Evolutionary conservation across 2,888 invertebrate species (phyloP).

Genomic region (Hypercompe scribonia): DNA sequence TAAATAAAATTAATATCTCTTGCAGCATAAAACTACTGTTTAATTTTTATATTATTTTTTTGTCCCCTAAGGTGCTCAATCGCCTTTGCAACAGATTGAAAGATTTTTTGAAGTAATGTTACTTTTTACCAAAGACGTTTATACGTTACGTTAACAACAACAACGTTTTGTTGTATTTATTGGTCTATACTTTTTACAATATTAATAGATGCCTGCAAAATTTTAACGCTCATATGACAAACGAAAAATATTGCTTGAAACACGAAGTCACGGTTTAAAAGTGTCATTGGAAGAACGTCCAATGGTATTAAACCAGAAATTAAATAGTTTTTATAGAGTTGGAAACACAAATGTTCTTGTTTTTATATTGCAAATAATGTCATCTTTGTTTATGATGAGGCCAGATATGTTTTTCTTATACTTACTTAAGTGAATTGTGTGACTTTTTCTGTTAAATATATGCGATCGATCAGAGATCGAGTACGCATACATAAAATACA

Average conservation of each 20-base stretch:
- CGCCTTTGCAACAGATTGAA: not conserved
- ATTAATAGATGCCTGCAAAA: not conserved
- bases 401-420: not conserved
- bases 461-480: not conserved
- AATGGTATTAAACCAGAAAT: not conserved
- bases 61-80: not conserved
- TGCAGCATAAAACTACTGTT: not conserved
- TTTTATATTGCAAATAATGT: not conserved
- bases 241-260: not conserved
- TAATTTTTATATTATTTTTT: not conserved
- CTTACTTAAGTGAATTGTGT: not conserved
- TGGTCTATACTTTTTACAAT: not conserved
- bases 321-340: not conserved
- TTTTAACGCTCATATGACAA: not conserved
- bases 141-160: too few relatives aligned
- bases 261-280: not conserved
- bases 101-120: not conserved
- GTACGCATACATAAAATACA: constrained; percentile 22
- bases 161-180: too few relatives aligned
- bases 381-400: not conserved
- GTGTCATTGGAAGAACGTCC: not conserved
- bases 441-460: not conserved
- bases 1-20: too few relatives aligned
- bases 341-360: not conserved
- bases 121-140: not conserved